Conservation (phyloP, 2,888 invertebrate species). For the Laspeyria flexula region DNA sequence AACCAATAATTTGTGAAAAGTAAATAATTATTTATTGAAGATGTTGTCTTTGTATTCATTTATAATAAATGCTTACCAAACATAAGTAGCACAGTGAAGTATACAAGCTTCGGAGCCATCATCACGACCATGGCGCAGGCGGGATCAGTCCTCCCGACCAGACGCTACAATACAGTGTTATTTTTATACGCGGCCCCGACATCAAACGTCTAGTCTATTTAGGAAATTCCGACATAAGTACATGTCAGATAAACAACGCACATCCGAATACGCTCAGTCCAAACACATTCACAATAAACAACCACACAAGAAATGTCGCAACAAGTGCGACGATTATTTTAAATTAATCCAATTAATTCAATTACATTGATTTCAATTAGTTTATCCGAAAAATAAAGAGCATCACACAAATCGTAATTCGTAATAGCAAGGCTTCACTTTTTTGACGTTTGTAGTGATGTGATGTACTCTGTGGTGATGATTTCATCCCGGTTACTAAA, state of each 20-base stretch:
- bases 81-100: conserved; percentile 56
- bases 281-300: conserved; percentile 44
- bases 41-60: conserved; percentile 3
- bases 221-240: conserved; percentile 76
- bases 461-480: background rate
- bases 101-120: conserved; percentile 57
- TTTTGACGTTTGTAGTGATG: conserved; percentile 26
- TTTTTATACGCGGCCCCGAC: conserved; percentile 82
- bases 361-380: conserved; percentile 56
- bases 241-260: conserved; percentile 78
- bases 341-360: conserved; percentile 42
- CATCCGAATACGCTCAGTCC: conserved; percentile 53
- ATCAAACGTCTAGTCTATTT: conserved; percentile 82
- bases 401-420: conserved; percentile 28
- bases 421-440: conserved; percentile 35
- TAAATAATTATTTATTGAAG: background rate
- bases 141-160: conserved; percentile 65
- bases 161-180: conserved; percentile 77
- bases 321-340: conserved; percentile 31
- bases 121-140: conserved; percentile 61
- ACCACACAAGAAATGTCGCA: conserved; percentile 22
- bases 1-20: background rate
- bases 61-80: conserved; percentile 59
- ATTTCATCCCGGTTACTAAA: no score
- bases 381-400: conserved; percentile 55